Evolutionary conservation across 2,888 invertebrate genomes (phyloP).

Genomic region (Margaritifera margaritifera): DNA sequence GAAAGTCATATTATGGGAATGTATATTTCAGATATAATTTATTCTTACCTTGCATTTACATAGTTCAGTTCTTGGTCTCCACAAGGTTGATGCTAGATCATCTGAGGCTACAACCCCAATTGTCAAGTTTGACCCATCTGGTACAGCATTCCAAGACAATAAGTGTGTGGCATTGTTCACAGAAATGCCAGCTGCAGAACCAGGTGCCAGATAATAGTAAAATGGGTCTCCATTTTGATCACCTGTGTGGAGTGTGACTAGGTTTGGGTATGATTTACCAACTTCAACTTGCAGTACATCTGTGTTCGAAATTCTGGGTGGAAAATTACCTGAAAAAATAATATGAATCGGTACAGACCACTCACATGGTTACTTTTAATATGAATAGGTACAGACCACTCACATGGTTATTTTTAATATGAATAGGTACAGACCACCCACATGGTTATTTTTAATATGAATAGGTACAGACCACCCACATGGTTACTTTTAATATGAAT

Average conservation of each 20-base stretch:
- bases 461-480: no score
- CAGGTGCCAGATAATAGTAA: constrained; percentile 23
- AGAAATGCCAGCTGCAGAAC: constrained; percentile 31
- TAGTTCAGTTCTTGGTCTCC: constrained; percentile 39
- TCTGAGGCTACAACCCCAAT: constrained; percentile 40
- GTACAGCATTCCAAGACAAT: constrained; percentile 35
- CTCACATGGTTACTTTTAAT: no score
- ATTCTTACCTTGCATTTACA: constrained; percentile 44
- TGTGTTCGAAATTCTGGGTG: constrained; percentile 28
- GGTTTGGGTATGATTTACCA: constrained; percentile 27
- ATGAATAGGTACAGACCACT: no score
- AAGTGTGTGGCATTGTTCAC: constrained; percentile 23
- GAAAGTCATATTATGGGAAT: no score
- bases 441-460: no score
- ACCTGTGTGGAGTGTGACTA: constrained; percentile 28
- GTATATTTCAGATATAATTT: not conserved
- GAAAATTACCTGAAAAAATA: constrained; percentile 42
- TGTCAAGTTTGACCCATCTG: constrained; percentile 11
- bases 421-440: no score
- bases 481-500: no score
- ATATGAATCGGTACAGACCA: no score
- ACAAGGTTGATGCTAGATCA: constrained; percentile 31
- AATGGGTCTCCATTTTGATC: constrained; percentile 46
- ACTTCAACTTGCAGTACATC: constrained; percentile 30
- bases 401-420: no score